Base-by-base conservation (phyloP, 2,113 vertebrate genomes). In the Picathartes gymnocephalus region DNA sequence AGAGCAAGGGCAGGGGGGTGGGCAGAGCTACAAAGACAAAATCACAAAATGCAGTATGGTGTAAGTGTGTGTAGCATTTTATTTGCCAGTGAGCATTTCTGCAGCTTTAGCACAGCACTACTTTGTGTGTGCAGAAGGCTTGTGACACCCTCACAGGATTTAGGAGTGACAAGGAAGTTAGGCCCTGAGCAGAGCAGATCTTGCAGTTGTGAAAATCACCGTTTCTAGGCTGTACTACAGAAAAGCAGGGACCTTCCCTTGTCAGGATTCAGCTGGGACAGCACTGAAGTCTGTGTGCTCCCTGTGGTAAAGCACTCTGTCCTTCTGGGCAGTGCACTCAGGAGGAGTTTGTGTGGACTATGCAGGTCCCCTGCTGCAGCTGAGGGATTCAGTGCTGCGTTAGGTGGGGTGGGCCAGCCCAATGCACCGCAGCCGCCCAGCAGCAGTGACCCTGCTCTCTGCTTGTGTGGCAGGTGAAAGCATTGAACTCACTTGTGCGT, bases 391-490 rank as follows among this genome's bases (percentile, higher is more conserved):
- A 31, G 16, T 11, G 31, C 33, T 2, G 3, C 3, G 8, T 15
- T 11, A 1, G 8, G 4, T 33, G 22, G 13, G 13, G 1, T 74
- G 72, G 12, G 19, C 51, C 8, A 22, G 21, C 42, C 17, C 3
- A 1, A 5, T 28, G 10, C 13, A 2, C 37, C 0, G 0, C 37
- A 31, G n/a, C 50, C 40, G 44, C 35, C 2, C 3, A 23, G 4
- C 9, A 22, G 35, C 23, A 11, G 64, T 0, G 2, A 35, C 12
- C 8, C 22, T 40, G 31, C 11, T 28, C 31, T 53, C 15, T 33
- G n/a, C 45, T 56, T 30, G 8, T 27, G 39, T 37, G 7, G 5
- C 16, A 7, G 30, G 9, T 14, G 18, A 62, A 48, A 40, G 40
- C 25, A 13, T 5, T 56, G 35, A 13, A 30, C 25, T 64, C 9